Evolutionary conservation across 2,888 invertebrate species (phyloP).

Genomic region (Slavum lentiscoides): DNA sequence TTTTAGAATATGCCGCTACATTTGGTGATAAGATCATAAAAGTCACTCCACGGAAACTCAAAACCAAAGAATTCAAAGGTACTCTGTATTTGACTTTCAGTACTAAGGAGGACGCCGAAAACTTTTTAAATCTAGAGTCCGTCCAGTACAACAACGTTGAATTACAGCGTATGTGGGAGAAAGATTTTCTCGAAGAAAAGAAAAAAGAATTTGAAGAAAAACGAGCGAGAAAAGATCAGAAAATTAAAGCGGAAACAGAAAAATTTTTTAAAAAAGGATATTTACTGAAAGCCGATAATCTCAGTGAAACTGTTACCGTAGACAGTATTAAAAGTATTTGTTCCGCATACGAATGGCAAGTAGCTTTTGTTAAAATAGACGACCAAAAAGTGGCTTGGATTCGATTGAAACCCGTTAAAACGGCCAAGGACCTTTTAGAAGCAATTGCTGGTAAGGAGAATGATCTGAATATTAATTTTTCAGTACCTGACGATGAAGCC

Average conservation of each 20-base stretch:
- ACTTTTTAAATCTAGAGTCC: slow-evolving; percentile 71
- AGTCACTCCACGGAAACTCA: slow-evolving; percentile 38
- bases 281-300: slow-evolving; percentile 71
- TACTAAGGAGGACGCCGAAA: slow-evolving; percentile 77
- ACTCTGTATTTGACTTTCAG: slow-evolving; percentile 89
- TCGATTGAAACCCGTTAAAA: slow-evolving; percentile 71
- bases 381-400: slow-evolving; percentile 76
- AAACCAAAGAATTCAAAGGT: slow-evolving; percentile 73
- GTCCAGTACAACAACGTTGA: slow-evolving; percentile 71
- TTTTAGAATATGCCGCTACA: slow-evolving; percentile 1
- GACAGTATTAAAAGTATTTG: slow-evolving; percentile 77
- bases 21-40: slow-evolving; percentile 34
- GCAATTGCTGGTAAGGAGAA: slow-evolving; percentile 45
- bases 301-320: slow-evolving; percentile 67
- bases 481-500: slow-evolving; percentile 16
- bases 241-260: slow-evolving; percentile 58
- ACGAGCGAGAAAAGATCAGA: slow-evolving; percentile 59
- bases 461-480: slow-evolving; percentile 27
- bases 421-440: slow-evolving; percentile 64
- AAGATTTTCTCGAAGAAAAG: slow-evolving; percentile 70
- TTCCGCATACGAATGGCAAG: slow-evolving; percentile 64
- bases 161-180: slow-evolving; percentile 71
- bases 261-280: slow-evolving; percentile 63
- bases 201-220: slow-evolving; percentile 66
- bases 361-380: slow-evolving; percentile 77